phyloP scores from a whole-genome alignment of 2,797 vertebrate genomes.

The Distichodus sexfasciatus region DNA sequence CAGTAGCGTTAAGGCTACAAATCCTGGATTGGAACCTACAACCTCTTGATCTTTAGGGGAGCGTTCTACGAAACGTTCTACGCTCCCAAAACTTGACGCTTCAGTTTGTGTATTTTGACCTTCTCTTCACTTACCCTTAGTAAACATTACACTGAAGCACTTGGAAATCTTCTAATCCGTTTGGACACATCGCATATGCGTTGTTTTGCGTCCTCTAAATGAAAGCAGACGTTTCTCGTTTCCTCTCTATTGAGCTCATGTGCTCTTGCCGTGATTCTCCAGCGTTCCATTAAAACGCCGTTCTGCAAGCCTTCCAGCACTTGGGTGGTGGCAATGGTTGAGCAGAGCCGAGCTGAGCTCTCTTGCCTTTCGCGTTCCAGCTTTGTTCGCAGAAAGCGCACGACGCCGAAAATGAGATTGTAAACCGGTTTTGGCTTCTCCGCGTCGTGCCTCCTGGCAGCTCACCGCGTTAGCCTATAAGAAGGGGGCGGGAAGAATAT shows the following conservation, averaged over 20 bases:
- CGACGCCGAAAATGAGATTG: constrained; percentile 29
- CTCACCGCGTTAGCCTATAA: constrained; percentile 36
- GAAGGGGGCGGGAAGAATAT: constrained; percentile 38
- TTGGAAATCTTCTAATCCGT: constrained; percentile 6
- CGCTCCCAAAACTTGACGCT: no score
- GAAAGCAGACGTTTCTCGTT: background rate
- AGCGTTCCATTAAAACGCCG: constrained; percentile 1
- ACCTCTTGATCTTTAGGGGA: no score
- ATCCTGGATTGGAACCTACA: no score
- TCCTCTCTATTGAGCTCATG: background rate
- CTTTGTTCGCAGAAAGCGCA: constrained; percentile 22
- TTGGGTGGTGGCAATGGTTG: constrained; percentile 27
- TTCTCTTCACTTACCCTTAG: background rate
- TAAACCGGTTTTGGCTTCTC: constrained; percentile 39
- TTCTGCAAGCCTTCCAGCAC: constrained; percentile 21
- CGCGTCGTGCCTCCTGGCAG: constrained; percentile 52
- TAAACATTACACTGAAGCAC: background rate
- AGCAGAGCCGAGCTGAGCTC: constrained; percentile 41
- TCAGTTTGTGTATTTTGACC: background rate
- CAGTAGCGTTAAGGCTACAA: no score
- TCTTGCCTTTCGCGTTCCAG: constrained; percentile 7
- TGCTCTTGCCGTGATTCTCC: background rate
- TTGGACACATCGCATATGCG: background rate
- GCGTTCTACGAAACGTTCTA: no score
- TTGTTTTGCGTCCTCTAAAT: constrained; percentile 19